Evolutionary conservation across 1,140 invertebrate genomes (phyloP).

Genomic region (Copidosoma floridanum): DNA sequence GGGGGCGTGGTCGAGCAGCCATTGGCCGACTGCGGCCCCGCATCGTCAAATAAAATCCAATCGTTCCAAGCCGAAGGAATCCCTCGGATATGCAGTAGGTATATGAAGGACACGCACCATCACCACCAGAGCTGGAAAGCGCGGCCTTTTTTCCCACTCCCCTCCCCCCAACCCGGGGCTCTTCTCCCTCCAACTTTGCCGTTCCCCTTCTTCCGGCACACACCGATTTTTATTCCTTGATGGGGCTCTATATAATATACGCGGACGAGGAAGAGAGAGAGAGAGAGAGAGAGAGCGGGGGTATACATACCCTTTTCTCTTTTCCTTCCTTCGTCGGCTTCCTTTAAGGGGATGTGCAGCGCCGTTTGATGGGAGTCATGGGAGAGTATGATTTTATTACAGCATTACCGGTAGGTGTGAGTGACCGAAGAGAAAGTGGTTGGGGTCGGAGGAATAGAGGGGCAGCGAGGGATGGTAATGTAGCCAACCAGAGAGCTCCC

Average conservation of each 20-base stretch:
- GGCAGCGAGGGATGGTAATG: constrained; percentile 12
- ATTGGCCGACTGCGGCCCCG: constrained; percentile 48
- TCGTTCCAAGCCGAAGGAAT: constrained; percentile 55
- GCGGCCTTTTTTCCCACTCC: constrained; percentile 22
- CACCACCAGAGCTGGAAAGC: too few relatives aligned
- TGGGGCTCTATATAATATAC: too few relatives aligned
- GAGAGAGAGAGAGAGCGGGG: neutral
- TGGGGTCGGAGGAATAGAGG: neutral
- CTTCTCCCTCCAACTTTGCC: neutral
- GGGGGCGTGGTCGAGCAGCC: constrained; percentile 47
- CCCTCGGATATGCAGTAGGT: too few relatives aligned
- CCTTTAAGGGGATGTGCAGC: constrained; percentile 47
- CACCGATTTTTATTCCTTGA: too few relatives aligned
- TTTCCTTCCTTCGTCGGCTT: too few relatives aligned
- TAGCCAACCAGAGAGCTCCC: constrained; percentile 56
- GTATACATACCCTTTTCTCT: too few relatives aligned
- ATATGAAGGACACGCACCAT: too few relatives aligned
- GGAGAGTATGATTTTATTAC: constrained; percentile 60
- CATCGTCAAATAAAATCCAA: constrained; percentile 59
- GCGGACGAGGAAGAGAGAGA: neutral
- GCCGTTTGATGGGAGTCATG: constrained; percentile 53
- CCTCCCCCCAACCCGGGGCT: neutral
- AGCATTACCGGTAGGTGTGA: constrained; percentile 47
- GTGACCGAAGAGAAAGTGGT: neutral
- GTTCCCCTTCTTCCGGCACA: too few relatives aligned